Base-by-base conservation (phyloP, 2,888 invertebrate species). In the Thymelicus acteon region DNA sequence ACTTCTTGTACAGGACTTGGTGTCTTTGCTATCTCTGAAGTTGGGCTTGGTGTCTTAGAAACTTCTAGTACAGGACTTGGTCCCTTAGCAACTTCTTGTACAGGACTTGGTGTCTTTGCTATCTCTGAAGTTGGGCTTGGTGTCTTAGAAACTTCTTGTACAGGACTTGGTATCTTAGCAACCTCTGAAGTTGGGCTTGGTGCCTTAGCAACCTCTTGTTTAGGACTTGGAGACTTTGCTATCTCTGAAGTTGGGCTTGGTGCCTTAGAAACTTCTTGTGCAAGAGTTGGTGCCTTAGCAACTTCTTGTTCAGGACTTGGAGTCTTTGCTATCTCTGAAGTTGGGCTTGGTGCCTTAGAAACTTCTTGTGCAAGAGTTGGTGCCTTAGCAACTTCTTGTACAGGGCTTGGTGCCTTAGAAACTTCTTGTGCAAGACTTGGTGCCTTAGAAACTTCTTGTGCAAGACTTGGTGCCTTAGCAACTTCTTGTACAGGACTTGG, bases 381-480 rank as follows among this genome's bases (percentile, higher is more conserved):
- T 31, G 67, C 40, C 40, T 54, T 40, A 12, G 15, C 19, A 12
- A 65, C 44, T 3, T 47, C 19, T 58, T 74, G 71, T 0, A 60
- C 12, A 3, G 64, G n/a, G 19, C 63, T 64, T 37, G 63, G 49
- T 37, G 52, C 15, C 39, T 64, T 39, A 12, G 39, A 10, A 7
- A 58, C 7, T 67, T 72, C 60, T 12, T 47, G 19, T 2, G 0
- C 37, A 0, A 57, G 54, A 5, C 47, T 52, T 10, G 60, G 54
- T 37, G 6, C 48, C 7, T 72, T 72, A 0, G 63, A 44, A 66
- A 72, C 2, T n/a, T 19, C 19, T 48, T 12, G 75, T 69, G 64
- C 47, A 6, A 60, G 73, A 68, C 73, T 72, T 13, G 57, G 31
- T 7, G 48, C 37, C 39, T 48, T 49, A 8, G 31, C 60, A 12